phyloP scores from a whole-genome alignment of 1,140 invertebrate species.

The Hyposmocoma kahamanoa region DNA sequence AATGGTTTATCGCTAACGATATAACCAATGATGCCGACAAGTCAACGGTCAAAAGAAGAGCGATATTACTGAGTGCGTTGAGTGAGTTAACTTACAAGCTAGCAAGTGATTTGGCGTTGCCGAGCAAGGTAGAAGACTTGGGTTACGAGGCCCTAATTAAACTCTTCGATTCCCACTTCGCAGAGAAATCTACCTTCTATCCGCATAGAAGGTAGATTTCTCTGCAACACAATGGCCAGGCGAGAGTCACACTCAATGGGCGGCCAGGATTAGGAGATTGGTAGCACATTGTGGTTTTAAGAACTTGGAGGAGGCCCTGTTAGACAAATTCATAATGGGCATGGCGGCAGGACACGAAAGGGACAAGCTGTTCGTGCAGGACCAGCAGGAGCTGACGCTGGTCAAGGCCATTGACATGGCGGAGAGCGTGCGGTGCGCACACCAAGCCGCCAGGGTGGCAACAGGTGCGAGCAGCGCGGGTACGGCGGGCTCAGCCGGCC shows the following conservation, averaged over 20 bases:
- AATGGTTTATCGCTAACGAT: slow-evolving; percentile 12
- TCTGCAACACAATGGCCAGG: slow-evolving; percentile 4
- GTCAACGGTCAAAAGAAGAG: neutral
- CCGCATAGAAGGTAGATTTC: slow-evolving; percentile 1
- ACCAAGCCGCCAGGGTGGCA: neutral
- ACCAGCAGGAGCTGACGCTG: neutral
- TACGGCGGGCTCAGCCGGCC: neutral
- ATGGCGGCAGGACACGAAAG: neutral
- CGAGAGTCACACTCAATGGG: slow-evolving; percentile 6
- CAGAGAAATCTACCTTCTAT: slow-evolving; percentile 1
- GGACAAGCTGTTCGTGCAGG: neutral
- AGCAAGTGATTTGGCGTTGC: slow-evolving; percentile 9
- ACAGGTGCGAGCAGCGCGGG: neutral
- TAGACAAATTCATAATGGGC: neutral
- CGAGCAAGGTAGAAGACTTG: neutral
- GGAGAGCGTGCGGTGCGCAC: neutral
- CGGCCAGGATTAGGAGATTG: neutral
- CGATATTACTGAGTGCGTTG: slow-evolving; percentile 9
- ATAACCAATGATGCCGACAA: slow-evolving; percentile 5
- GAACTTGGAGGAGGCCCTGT: neutral
- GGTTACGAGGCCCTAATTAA: neutral
- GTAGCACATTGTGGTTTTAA: neutral
- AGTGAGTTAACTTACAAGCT: slow-evolving; percentile 5
- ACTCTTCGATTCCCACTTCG: slow-evolving; percentile 4
- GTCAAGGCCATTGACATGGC: neutral